phyloP scores from a whole-genome alignment of 2,113 vertebrate genomes.

The Anser cygnoides region DNA sequence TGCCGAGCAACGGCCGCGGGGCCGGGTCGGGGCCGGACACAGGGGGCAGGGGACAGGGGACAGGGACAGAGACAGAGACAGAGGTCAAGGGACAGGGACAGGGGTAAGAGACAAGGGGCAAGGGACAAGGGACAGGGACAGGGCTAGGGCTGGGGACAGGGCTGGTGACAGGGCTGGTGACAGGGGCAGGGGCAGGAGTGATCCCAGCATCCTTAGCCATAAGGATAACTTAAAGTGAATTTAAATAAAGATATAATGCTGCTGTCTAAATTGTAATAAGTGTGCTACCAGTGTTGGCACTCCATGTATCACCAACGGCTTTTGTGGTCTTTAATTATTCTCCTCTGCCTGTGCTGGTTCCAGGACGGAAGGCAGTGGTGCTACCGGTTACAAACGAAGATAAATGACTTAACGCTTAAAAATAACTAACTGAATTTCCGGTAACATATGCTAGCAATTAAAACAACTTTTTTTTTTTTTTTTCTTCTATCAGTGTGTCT shows the following conservation, averaged over 20 bases:
- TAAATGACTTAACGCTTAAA: constrained; percentile 5
- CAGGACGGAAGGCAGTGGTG: background rate
- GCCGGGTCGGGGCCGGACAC: too few species aligned
- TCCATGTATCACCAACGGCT: background rate
- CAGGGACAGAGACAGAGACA: too few species aligned
- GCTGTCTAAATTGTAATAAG: background rate
- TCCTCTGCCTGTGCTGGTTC: background rate
- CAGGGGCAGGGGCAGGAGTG: background rate
- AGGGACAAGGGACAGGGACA: too few species aligned
- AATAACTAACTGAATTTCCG: background rate
- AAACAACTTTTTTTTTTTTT: background rate
- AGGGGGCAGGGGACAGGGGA: too few species aligned
- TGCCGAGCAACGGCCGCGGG: too few species aligned
- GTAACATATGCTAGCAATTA: constrained; percentile 29
- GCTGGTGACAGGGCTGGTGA: too few species aligned
- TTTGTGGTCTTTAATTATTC: background rate
- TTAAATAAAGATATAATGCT: background rate
- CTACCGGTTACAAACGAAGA: constrained; percentile 9
- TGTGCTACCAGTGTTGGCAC: background rate
- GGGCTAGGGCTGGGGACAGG: too few species aligned
- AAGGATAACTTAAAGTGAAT: background rate
- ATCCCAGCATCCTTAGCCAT: background rate
- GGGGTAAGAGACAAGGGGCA: too few species aligned
- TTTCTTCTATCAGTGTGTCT: background rate
- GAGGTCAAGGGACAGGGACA: too few species aligned